These are phyloP conservation scores for Salarias fasciatus DNA, from an alignment of 2,797 vertebrate genomes.

Conservation along the genomic window DNA sequence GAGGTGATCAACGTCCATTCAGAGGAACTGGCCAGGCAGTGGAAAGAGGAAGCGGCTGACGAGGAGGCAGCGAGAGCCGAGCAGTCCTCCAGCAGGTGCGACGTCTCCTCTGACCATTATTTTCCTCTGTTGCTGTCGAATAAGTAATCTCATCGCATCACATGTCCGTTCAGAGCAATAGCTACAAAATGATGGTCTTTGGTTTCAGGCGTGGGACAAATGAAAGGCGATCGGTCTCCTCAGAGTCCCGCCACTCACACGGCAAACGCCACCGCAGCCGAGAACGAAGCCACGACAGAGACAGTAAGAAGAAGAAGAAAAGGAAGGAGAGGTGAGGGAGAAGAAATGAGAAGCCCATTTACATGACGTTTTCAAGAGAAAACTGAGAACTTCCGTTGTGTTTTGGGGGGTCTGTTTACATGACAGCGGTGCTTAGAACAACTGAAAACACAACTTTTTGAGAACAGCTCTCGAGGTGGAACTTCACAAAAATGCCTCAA, in stretches of 20 bases:
- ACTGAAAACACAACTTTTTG: no score
- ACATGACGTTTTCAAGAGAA: no score
- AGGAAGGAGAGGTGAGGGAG: conserved; percentile 85
- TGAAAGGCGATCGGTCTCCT: conserved; percentile 82
- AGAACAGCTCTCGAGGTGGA: no score
- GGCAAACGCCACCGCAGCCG: conserved; percentile 80
- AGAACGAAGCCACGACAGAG: conserved; percentile 59
- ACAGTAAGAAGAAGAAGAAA: conserved; percentile 83
- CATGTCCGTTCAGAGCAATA: not conserved
- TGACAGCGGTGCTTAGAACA: no score
- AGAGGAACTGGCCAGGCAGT: conserved; percentile 88
- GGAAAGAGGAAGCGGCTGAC: conserved; percentile 85
- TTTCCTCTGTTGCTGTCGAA: not conserved
- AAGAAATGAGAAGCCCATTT: not conserved
- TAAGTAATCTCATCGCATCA: not conserved
- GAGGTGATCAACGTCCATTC: conserved; percentile 97
- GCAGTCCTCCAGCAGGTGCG: conserved; percentile 68
- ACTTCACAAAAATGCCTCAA: no score
- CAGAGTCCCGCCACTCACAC: conserved; percentile 82
- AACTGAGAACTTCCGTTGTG: no score
- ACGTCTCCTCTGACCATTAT: not conserved
- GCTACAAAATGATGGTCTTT: not conserved
- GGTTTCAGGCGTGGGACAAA: conserved; percentile 57
- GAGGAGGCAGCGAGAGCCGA: conserved; percentile 46
- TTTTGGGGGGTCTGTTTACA: no score